Base-by-base conservation (phyloP, 2,113 vertebrate genomes). In the Cavia porcellus region DNA sequence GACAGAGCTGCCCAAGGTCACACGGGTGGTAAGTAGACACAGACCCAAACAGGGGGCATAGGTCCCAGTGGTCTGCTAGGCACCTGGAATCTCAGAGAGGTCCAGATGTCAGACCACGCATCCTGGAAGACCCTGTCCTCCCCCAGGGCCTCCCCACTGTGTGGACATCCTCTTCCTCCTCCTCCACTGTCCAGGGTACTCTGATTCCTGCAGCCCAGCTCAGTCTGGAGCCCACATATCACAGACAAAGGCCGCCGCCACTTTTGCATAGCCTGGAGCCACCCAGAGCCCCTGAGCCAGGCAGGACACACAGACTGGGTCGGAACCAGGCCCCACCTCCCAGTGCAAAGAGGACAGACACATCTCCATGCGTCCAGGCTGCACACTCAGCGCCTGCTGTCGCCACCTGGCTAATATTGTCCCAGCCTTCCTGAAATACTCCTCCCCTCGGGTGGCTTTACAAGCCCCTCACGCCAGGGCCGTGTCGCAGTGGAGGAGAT, bases 401-500 rank as follows among this genome's bases (percentile, higher is more conserved):
- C 97, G 85, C 61, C 86, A 66, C 57, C 32, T 86, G 94, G 86
- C 98, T 98, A 98, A 98, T 98, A 96, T 72, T 97, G 94, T 93
- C 96, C 86, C 45, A 50, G 90, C 92, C 97, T 94, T 96, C 97
- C 98, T 98, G 98, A 98, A 98, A 98, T 98, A 98, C 95, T 93
- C 90, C 93, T 74, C 74, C 61, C 28, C 22, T 55, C 85, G 86
- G 74, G 57, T 77, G 79, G 77, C 79, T 93, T 95, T 95, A 92
- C 95, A 94, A 96, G 97, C 95, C 95, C 86, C 95, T 97, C 96
- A 98, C 98, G 96, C 70, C 95, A 97, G 98, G 96, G 77, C 86
- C 35, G 3, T 2, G 88, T 95, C 96, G 92, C 19, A 74, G 89
- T 50, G 47, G 87, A 95, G 84, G 0, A 45, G 0, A 25, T 96